Evolutionary conservation across 2,797 vertebrate genomes (phyloP).

Genomic region (Remorina albescens): DNA sequence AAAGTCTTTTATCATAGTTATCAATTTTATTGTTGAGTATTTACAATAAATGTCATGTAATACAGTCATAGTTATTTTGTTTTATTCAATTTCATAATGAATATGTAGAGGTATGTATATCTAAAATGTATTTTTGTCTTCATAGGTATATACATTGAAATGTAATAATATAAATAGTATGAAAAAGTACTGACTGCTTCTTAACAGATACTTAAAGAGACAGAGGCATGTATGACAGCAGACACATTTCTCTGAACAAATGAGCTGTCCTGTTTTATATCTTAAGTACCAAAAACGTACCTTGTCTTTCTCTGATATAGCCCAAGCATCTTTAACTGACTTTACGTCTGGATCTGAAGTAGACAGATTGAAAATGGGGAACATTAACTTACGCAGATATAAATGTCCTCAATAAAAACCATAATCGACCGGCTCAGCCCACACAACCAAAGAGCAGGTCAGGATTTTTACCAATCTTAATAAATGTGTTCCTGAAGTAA

Average conservation of each 20-base stretch:
- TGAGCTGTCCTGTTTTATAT: neutral
- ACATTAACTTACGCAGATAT: neutral
- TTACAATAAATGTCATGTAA: neutral
- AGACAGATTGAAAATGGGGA: constrained; percentile 24
- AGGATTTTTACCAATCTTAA: neutral
- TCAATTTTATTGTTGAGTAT: neutral
- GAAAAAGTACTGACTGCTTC: too few relatives aligned
- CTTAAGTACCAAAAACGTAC: constrained; percentile 44
- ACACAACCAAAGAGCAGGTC: neutral
- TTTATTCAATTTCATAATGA: too few relatives aligned
- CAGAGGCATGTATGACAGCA: too few relatives aligned
- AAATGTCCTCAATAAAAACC: neutral
- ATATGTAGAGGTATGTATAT: neutral
- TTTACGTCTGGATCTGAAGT: constrained; percentile 45
- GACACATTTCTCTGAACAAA: neutral
- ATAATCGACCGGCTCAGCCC: neutral
- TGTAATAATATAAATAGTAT: neutral
- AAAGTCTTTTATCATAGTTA: neutral
- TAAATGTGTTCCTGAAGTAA: neutral
- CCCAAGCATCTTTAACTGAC: constrained; percentile 57
- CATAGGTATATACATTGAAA: neutral
- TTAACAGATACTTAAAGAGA: too few relatives aligned
- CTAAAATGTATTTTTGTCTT: neutral
- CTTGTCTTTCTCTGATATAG: constrained; percentile 76
- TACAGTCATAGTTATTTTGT: too few relatives aligned